A percentile compares a stretch with the other conserved stretches of the same genome.
These are phyloP conservation scores for Ailurus styani DNA, from an alignment of 2,113 vertebrate species.

Conservation along the genomic window DNA sequence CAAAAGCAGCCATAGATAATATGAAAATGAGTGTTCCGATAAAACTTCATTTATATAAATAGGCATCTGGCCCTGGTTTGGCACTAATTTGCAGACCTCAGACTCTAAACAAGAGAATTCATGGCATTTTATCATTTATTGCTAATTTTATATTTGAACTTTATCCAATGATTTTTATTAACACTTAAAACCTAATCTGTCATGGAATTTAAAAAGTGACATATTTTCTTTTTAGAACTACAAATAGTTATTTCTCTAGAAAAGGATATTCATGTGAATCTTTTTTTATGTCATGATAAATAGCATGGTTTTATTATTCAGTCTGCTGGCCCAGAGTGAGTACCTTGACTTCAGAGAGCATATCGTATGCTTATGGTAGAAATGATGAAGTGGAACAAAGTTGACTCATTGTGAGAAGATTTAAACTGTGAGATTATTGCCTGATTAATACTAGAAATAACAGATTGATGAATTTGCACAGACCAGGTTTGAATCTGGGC, in stretches of 20 bases:
- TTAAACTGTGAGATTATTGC: background rate
- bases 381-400: background rate
- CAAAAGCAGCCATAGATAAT: background rate
- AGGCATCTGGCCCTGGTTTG: background rate
- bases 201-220: constrained; percentile 16
- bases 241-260: background rate
- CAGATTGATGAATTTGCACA: background rate
- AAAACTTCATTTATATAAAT: background rate
- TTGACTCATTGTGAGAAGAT: background rate
- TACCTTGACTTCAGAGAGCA: background rate
- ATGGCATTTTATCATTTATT: background rate
- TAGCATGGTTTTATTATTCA: background rate
- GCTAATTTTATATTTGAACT: constrained; percentile 34
- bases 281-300: background rate
- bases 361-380: background rate
- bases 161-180: constrained; percentile 5
- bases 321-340: background rate
- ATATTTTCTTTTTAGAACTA: background rate
- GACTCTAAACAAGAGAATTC: background rate
- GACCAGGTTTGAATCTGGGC: background rate
- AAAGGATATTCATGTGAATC: background rate
- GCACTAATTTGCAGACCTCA: background rate
- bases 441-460: background rate
- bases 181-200: background rate
- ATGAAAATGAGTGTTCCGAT: constrained; percentile 4